A percentile compares a stretch with the other conserved stretches of the same genome.
Conservation (phyloP, 2,797 vertebrate genomes). For the Meriones psammophilus region DNA sequence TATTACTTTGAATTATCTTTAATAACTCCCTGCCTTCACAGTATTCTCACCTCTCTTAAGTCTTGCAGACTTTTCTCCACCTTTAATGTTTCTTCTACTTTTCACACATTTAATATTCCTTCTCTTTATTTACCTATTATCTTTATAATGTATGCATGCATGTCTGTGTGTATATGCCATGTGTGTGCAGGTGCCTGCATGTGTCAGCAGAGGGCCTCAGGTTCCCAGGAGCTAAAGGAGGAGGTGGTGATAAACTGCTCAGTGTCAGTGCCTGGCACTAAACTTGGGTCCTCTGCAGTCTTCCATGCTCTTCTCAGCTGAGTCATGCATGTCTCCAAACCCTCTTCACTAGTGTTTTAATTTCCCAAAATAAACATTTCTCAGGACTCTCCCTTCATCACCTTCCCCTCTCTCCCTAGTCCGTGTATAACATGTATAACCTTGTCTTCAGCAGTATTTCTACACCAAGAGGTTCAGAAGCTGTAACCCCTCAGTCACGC, state of each 20-base stretch:
- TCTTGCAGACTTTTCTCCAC: not conserved
- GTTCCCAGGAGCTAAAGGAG: not conserved
- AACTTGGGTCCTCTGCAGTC: not conserved
- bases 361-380: not conserved
- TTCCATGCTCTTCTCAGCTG: not conserved
- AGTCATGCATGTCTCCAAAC: not conserved
- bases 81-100: not conserved
- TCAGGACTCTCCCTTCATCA: not conserved
- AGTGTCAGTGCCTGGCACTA: not conserved
- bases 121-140: not conserved
- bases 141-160: not conserved
- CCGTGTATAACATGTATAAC: not conserved
- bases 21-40: not conserved
- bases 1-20: conserved; percentile 38
- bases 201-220: not conserved
- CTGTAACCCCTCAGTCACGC: not conserved
- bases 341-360: not conserved
- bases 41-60: not conserved
- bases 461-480: not conserved
- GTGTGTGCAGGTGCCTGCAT: not conserved
- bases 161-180: no score
- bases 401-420: not conserved
- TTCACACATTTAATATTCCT: not conserved
- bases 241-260: not conserved
- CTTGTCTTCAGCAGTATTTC: not conserved